These are phyloP conservation scores for Seriola dumerili DNA, from an alignment of 2,113 vertebrate species.

Conservation along the genomic window DNA sequence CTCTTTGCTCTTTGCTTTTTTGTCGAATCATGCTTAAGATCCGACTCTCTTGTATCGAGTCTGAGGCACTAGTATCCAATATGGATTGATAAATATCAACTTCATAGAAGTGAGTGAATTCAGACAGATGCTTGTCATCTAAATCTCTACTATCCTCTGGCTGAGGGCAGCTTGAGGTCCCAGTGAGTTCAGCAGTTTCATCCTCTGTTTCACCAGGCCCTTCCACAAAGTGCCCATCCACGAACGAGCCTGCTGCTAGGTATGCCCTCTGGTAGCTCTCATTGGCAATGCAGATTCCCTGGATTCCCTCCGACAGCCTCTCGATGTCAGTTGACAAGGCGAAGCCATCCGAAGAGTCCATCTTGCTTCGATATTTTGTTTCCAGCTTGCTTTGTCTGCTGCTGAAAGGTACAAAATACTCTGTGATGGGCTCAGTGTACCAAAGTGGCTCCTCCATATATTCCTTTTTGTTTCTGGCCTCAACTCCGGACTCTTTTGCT, in stretches of 20 bases:
- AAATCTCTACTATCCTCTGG: constrained; percentile 93
- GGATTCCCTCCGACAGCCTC: constrained; percentile 90
- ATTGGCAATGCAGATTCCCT: constrained; percentile 92
- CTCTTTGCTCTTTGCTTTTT: constrained; percentile 93
- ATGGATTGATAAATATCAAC: constrained; percentile 99
- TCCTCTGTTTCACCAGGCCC: constrained; percentile 92
- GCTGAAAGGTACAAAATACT: constrained; percentile 95
- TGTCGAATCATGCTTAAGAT: constrained; percentile 99
- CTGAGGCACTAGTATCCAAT: constrained; percentile 99
- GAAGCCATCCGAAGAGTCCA: constrained; percentile 81
- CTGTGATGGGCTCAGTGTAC: constrained; percentile 98
- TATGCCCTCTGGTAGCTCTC: constrained; percentile 91
- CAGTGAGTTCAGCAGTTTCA: constrained; percentile 90
- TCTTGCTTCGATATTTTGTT: constrained; percentile 93
- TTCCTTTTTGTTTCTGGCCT: constrained; percentile 89
- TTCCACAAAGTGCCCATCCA: constrained; percentile 98
- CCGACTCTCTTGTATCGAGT: constrained; percentile 97
- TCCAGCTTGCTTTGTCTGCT: constrained; percentile 96
- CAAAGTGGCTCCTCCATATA: constrained; percentile 98
- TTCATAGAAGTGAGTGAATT: constrained; percentile 99
- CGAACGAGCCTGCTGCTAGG: constrained; percentile 97
- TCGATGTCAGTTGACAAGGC: constrained; percentile 84
- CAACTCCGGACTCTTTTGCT: constrained; percentile 85
- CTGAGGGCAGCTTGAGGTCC: constrained; percentile 94
- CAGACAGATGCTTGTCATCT: constrained; percentile 99